These are phyloP conservation scores for Centropus unirufus DNA, from an alignment of 2,113 vertebrate species.

Conservation along the genomic window DNA sequence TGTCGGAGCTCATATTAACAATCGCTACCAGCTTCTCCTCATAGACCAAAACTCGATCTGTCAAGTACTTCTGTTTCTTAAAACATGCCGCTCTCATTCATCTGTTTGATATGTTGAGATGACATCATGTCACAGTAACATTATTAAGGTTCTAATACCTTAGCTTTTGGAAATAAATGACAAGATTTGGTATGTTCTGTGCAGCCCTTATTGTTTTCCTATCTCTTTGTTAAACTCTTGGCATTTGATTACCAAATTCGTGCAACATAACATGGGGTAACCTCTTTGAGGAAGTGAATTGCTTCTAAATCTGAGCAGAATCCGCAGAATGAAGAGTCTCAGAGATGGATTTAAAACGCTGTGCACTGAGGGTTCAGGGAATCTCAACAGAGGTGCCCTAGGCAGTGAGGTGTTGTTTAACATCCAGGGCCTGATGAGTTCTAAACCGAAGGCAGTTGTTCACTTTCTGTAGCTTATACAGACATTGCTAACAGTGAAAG, in stretches of 20 bases:
- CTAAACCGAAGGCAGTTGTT: neutral
- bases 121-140: neutral
- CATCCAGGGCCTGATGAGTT: neutral
- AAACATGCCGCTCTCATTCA: neutral
- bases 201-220: neutral
- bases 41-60: neutral
- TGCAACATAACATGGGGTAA: neutral
- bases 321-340: neutral
- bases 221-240: neutral
- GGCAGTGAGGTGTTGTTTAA: neutral
- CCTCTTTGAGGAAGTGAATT: neutral
- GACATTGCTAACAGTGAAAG: neutral
- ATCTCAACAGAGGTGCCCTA: neutral
- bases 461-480: neutral
- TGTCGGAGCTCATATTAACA: neutral
- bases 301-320: neutral
- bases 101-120: neutral
- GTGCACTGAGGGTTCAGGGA: neutral
- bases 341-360: neutral
- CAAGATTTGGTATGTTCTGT: neutral
- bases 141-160: neutral
- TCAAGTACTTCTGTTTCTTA: neutral
- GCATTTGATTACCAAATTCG: neutral
- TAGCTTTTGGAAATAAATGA: neutral
- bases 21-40: neutral